These are phyloP conservation scores for Rhea americana DNA, from an alignment of 2,113 vertebrate species.

Conservation along the genomic window DNA sequence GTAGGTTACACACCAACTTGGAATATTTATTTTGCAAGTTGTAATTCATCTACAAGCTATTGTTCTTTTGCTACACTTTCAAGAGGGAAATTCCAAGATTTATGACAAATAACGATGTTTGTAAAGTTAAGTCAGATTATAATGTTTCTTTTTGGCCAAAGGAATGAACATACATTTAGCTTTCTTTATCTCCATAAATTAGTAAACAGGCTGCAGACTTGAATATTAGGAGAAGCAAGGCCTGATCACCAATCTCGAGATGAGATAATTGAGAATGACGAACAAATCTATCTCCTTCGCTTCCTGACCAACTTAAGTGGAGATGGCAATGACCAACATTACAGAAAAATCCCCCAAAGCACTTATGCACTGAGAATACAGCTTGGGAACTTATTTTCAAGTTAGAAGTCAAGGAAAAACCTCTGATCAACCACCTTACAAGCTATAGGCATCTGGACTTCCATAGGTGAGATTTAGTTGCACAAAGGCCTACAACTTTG, in stretches of 20 bases:
- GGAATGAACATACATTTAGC: neutral
- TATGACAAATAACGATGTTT: neutral
- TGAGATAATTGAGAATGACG: neutral
- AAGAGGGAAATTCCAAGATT: neutral
- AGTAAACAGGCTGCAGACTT: neutral
- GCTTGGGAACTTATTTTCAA: neutral
- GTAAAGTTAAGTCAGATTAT: neutral
- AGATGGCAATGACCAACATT: neutral
- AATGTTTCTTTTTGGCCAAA: neutral
- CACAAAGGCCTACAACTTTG: neutral
- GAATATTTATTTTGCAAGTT: neutral
- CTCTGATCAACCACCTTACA: neutral
- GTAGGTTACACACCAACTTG: neutral
- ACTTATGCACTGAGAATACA: neutral
- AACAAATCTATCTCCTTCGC: neutral
- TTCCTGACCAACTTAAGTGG: neutral
- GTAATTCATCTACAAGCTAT: neutral
- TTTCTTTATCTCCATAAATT: neutral
- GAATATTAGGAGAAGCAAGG: neutral
- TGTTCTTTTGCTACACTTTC: neutral
- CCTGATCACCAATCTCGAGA: neutral
- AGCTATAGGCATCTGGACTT: neutral
- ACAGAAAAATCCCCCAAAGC: neutral
- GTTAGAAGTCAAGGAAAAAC: neutral
- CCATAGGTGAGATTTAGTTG: neutral